Conservation (phyloP, 2,113 vertebrate species). For the Mola mola region DNA sequence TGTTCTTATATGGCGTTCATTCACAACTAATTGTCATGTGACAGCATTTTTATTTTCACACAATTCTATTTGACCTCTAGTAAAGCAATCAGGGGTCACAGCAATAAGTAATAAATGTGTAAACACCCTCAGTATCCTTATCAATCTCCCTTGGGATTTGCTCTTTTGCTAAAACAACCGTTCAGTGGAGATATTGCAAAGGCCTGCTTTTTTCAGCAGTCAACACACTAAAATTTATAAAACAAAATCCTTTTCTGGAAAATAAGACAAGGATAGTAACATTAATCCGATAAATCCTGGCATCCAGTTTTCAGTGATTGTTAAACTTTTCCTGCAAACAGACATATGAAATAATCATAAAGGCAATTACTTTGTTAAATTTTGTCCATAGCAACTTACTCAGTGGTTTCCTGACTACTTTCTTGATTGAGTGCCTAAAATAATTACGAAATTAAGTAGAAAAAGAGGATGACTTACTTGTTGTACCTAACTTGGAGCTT, state of each 20-base stretch:
- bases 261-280: no score
- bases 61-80: constrained; percentile 14
- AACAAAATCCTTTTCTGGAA: constrained; percentile 33
- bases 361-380: no score
- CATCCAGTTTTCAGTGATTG: constrained; percentile 54
- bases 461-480: no score
- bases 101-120: constrained; percentile 33
- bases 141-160: constrained; percentile 43
- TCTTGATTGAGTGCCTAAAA: no score
- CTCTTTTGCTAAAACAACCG: constrained; percentile 39
- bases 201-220: constrained; percentile 40
- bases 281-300: constrained; percentile 59
- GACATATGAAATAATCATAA: no score
- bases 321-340: no score
- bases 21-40: neutral
- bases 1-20: no score
- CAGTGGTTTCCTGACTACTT: no score
- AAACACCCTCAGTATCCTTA: constrained; percentile 22
- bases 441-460: no score
- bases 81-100: constrained; percentile 14
- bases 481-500: no score
- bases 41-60: no score
- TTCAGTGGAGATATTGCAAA: constrained; percentile 32
- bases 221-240: constrained; percentile 29
- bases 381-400: no score